Evolutionary conservation across 1,140 invertebrate species (phyloP), one percentile per base, ranked within the genome.

Genomic region (Hermatobates lingyangjiaoensis): DNA sequence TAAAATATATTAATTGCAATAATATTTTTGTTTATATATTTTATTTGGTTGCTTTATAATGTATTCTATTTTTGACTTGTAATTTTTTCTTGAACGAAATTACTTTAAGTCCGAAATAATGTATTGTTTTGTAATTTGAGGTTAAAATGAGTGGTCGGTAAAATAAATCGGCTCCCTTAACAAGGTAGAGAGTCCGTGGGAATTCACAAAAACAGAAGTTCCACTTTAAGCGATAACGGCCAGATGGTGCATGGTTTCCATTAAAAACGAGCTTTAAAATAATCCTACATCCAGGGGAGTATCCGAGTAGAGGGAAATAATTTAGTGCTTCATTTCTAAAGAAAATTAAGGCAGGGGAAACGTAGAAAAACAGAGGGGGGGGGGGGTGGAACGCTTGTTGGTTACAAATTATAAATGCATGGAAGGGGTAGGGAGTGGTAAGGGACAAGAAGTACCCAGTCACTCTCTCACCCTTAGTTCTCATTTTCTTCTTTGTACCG

Each of bases 201-300:
- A 46, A 46, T 24, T 46, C 23, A 24, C 23, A 27, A 46, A 27
- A 46, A 46, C 45, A 27, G 25, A n/a, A 26, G 10, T 21, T 28
- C 47, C 26, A 27, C 25, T 27, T 48, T 40, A 23, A 50, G 27
- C 48, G 48, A 50, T 39, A 50, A 50, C 28, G 48, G 48, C 18
- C 48, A 50, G 48, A 26, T 30, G 30, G 23, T 38, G 28, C 39
- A 18, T 50, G 48, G 20, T 39, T 50, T 39, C 23, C 45, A 46
- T 45, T 45, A 45, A 27, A 24, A 26, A 27, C n/a, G 27, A 27
- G 44, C 27, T 27, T 52, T 52, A 52, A 52, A 52, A 42, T 42
- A 45, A 52, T 45, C 44, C 25, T 26, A 39, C 51, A 34, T 46
- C 42, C 42, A 42, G 4, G 18, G 21, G 39, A 42, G 21, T n/a